Evolutionary conservation across 1,140 invertebrate species (phyloP), one percentile per base, ranked within the genome.

Genomic region (Pararge aegeria): DNA sequence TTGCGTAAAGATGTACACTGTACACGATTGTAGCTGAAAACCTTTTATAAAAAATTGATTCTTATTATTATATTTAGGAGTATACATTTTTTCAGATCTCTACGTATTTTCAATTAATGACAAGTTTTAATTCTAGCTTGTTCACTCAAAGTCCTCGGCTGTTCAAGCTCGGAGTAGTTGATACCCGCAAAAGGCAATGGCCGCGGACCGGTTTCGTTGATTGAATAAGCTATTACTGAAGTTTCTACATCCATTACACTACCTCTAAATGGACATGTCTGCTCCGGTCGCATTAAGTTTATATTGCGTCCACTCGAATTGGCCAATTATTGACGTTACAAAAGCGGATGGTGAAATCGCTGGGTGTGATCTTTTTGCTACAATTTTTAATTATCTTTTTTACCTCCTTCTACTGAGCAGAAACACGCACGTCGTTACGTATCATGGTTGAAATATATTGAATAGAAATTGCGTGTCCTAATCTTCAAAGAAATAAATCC

Each of bases 161-260:
- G 24, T 24, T n/a, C n/a, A n/a, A n/a, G n/a, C n/a, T n/a, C n/a
- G n/a, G n/a, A n/a, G n/a, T n/a, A n/a, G n/a, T n/a, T n/a, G n/a
- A n/a, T 24, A 7, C 24, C 21, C 42, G 18, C 55, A 53, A 62
- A 59, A 52, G 53, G 52, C 30, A 52, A 13, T 42, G 21, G 16
- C 27, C 20, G 6, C 54, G 49, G 65, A 73, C 76, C 55, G 66
- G 79, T 75, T 72, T 55, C 20, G 49, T 56, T 49, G 55, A 73
- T 74, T 74, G 68, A 80, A 80, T 82, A 80, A 79, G 73, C 76
- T 73, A 79, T 83, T 80, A 77, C 66, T 64, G 63, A 64, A 75
- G 70, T 81, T 85, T 82, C 79, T 67, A 75, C 73, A 71, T 76
- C 76, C 78, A 84, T 82, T 78, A 80, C 72, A 53, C 29, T 50